phyloP scores from a whole-genome alignment of 2,888 invertebrate species.

The Dolichopus griseipennis region DNA sequence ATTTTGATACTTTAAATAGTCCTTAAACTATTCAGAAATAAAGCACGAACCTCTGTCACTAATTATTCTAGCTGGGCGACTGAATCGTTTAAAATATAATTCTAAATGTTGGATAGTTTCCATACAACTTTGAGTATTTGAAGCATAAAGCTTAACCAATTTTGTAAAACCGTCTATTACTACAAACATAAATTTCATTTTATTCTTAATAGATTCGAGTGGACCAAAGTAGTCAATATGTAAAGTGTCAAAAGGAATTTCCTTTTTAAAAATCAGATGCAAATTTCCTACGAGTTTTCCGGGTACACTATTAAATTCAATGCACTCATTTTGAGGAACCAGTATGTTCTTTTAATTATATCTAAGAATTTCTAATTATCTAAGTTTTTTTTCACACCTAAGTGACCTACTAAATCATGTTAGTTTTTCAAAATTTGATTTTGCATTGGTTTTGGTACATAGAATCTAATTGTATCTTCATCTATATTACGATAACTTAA shows the following conservation, averaged over 20 bases:
- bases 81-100: not conserved
- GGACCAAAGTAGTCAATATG: not conserved
- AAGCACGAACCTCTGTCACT: not conserved
- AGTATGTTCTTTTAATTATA: too few species aligned
- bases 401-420: too few species aligned
- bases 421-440: too few species aligned
- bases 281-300: not conserved
- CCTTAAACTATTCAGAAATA: not conserved
- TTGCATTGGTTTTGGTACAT: too few species aligned
- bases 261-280: not conserved
- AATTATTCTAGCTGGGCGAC: not conserved
- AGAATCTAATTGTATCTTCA: too few species aligned
- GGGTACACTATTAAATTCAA: too few species aligned
- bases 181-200: too few species aligned
- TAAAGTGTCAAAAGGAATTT: conserved; percentile 4
- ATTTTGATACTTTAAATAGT: not conserved
- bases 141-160: not conserved
- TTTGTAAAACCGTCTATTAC: not conserved
- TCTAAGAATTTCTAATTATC: too few species aligned
- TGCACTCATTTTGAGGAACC: too few species aligned
- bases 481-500: too few species aligned
- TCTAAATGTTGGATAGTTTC: not conserved
- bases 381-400: too few species aligned
- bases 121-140: not conserved
- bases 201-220: too few species aligned